Evolutionary conservation across 2,888 invertebrate species (phyloP), one percentile per base, ranked within the genome.

Genomic region (Caprella mutica): DNA sequence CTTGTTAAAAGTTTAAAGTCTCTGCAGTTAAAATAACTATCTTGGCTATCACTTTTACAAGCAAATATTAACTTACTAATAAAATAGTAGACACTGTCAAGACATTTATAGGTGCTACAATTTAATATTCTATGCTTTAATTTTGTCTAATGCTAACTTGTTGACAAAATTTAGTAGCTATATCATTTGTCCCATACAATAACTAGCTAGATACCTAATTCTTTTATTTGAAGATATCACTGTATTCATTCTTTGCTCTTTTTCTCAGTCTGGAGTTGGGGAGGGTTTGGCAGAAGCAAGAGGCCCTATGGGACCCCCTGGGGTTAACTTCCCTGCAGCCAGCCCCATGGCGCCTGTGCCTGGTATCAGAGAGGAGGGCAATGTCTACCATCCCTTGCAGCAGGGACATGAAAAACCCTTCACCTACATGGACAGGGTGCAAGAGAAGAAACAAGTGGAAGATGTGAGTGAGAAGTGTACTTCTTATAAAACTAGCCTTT

Each of bases 381-480:
- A 64, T 54, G 64, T 64, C 21, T 64, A 64, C 29, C 48, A 43
- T 8, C 64, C 64, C 9, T 44, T 58, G 9, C 64, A 64, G 48
- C 54, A 44, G 9, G 58, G 52, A 5, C 9, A 30, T 9, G 58
- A 40, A 17, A 44, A 53, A n/a, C 43, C 42, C 9, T 43, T 61
- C 50, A 58, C 64, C 5, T 64, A 64, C 46, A 64, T 60, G 60
- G 64, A 64, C 8, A 38, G 64, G 12, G 50, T 64, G n/a, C 35
- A 60, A 23, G 55, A 60, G 44, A 40, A 57, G n/a, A 55, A 55
- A 42, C 42, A 23, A 4, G 52, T 59, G n/a, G 58, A 60, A 14
- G 64, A 64, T 38, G 61, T 55, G 24, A 54, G 57, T 38, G 4
- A 5, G 5, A n/a, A 19, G n/a, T n/a, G n/a, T n/a, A n/a, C n/a